Base-by-base conservation (phyloP, 2,113 vertebrate genomes). In the Helogale parvula region DNA sequence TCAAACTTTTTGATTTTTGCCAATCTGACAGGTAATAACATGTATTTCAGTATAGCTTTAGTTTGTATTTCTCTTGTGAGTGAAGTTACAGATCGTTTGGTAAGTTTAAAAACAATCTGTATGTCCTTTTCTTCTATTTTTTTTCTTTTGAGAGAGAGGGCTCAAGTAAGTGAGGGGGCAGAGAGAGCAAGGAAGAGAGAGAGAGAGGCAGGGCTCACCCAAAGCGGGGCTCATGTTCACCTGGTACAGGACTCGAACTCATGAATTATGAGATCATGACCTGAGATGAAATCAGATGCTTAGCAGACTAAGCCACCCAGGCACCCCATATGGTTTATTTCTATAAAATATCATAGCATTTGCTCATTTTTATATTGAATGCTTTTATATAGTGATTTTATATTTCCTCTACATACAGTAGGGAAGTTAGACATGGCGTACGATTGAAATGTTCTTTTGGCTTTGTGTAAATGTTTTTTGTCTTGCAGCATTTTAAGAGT, bases 1-100 rank as follows among this genome's bases (percentile, higher is more conserved):
- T 68, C 60, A 94, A 41, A 82, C 16, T 57, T 35, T 35, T 80
- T 84, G 7, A 35, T 29, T 80, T 79, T 95, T 93, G 72, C 41
- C 52, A 45, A 31, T 74, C n/a, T 33, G 33, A 81, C 14, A 90
- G 47, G 41, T 45, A 29, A 85, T 65, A 93, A 69, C 35, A 19
- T 54, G 29, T 90, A 77, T 74, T 71, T 74, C 14, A 7, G 17
- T 83, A 79, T 88, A 27, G 71, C 66, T 92, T 71, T 84, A 92
- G 41, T 81, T 94, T 95, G 54, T 71, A 52, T 91, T 88, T 95
- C n/a, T 69, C 57, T 93, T 90, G 3, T 86, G 69, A 90, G 25
- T 90, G 41, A 84, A 9, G 54, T 87, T 94, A 92, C 21, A 76
- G 54, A 47, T 47, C 35, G 11, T 90, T 89, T 83, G 63, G 27